Conservation (phyloP, 2,888 invertebrate genomes). For the Pammene aurita region DNA sequence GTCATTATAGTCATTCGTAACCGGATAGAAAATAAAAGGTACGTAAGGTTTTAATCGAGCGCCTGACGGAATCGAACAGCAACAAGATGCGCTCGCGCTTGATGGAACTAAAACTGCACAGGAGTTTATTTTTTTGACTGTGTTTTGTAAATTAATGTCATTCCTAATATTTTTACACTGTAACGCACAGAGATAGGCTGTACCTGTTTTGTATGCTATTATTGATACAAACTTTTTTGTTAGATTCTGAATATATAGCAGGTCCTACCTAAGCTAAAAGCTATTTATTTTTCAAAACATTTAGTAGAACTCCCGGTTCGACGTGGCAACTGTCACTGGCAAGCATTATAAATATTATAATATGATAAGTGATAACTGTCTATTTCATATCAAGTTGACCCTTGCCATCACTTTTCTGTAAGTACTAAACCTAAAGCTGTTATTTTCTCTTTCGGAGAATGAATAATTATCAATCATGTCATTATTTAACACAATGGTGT, state of each 20-base stretch:
- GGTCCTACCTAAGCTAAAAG: too few relatives aligned
- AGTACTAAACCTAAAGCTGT: neutral
- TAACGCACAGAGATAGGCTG: too few relatives aligned
- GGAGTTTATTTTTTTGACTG: neutral
- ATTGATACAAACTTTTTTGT: too few relatives aligned
- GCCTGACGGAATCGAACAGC: slow-evolving; percentile 22
- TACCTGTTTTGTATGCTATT: too few relatives aligned
- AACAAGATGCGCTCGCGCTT: slow-evolving; percentile 1
- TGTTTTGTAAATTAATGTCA: neutral
- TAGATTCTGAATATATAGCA: too few relatives aligned
- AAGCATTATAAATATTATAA: too few relatives aligned
- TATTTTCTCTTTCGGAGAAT: neutral
- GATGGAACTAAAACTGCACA: neutral
- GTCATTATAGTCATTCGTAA: too few relatives aligned
- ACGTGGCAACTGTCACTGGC: too few relatives aligned
- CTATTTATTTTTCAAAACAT: neutral
- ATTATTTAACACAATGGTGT: too few relatives aligned
- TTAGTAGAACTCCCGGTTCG: neutral
- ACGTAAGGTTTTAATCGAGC: neutral
- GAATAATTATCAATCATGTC: neutral
- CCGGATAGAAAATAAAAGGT: too few relatives aligned
- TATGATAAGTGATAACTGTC: neutral
- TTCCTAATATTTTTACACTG: too few relatives aligned
- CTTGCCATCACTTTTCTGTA: neutral
- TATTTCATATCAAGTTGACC: neutral